phyloP scores from a whole-genome alignment of 2,113 vertebrate genomes.

The Petrocephalus microphthalmus region DNA sequence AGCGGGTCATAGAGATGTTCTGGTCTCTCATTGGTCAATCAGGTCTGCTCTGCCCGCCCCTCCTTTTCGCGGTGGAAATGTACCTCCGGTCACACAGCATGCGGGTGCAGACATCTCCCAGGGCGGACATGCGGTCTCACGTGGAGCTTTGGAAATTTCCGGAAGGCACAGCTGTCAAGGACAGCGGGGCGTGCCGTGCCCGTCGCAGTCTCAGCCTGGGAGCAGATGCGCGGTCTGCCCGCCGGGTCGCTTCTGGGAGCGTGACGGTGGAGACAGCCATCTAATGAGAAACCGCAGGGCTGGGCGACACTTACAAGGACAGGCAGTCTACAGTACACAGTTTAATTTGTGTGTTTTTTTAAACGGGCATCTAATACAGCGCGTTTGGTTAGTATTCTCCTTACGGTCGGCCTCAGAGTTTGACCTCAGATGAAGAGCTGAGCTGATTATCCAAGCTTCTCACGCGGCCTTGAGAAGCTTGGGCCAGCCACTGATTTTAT shows the following conservation, averaged over 20 bases:
- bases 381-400: not conserved
- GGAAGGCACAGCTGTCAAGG: not conserved
- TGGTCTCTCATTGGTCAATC: not conserved
- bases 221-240: not conserved
- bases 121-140: not conserved
- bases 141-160: not conserved
- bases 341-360: conserved; percentile 3
- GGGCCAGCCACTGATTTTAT: not conserved
- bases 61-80: not conserved
- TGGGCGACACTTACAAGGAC: not conserved
- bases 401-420: not conserved
- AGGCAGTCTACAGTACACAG: not conserved
- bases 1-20: not conserved
- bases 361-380: not conserved
- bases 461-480: not conserved
- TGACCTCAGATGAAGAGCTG: not conserved
- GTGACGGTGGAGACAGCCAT: not conserved
- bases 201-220: not conserved
- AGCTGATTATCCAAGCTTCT: not conserved
- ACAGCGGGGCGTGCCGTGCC: not conserved
- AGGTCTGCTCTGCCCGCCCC: not conserved
- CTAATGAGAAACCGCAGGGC: not conserved
- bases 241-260: not conserved
- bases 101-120: not conserved
- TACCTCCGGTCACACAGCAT: not conserved